These are phyloP conservation scores for Geotrupes spiniger DNA, from an alignment of 2,888 invertebrate genomes.

Conservation along the genomic window DNA sequence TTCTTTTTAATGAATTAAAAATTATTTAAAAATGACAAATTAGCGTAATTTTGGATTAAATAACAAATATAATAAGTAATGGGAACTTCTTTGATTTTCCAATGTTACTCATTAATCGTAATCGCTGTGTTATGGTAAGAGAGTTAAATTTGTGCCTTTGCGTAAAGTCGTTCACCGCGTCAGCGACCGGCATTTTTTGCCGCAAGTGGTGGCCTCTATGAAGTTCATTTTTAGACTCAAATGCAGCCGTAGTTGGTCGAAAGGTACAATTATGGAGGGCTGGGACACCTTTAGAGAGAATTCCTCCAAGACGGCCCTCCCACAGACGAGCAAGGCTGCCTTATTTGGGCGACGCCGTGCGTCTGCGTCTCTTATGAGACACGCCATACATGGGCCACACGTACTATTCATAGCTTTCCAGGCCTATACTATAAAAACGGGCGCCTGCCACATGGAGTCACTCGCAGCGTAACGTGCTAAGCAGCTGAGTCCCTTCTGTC, in stretches of 20 bases:
- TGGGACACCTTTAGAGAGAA: conserved; percentile 19
- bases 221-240: conserved; percentile 1
- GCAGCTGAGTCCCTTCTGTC: conserved; percentile 41
- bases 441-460: conserved; percentile 26
- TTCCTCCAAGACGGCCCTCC: conserved; percentile 27
- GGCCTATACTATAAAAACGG: conserved; percentile 37
- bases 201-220: not conserved
- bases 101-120: no score
- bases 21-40: no score
- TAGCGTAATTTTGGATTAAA: no score
- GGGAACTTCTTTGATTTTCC: no score
- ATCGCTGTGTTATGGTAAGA: no score
- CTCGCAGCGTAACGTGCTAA: conserved; percentile 39
- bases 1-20: no score
- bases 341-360: conserved; percentile 46
- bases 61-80: no score
- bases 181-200: no score
- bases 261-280: conserved; percentile 23
- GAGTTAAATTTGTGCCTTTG: no score
- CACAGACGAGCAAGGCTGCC: conserved; percentile 35
- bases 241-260: not conserved
- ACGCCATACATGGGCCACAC: conserved; percentile 48
- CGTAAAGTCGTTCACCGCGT: no score
- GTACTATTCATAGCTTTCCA: conserved; percentile 42
- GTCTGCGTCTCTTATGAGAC: conserved; percentile 46